A percentile compares a stretch with the other conserved stretches of the same genome.
Evolutionary conservation across 2,888 invertebrate species (phyloP).

Genomic region (Merodon equestris): DNA sequence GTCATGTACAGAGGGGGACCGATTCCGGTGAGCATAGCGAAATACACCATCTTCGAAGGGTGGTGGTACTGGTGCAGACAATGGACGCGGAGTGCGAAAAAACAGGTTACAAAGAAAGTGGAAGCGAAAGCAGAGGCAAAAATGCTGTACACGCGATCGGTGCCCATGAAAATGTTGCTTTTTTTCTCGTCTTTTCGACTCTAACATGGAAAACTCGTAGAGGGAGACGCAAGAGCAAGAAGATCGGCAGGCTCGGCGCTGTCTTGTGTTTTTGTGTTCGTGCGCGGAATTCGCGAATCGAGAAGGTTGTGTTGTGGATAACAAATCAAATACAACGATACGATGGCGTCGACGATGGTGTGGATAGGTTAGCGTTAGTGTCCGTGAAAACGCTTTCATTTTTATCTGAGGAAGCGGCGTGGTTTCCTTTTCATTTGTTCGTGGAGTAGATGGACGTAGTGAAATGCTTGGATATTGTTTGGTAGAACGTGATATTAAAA

Average conservation of each 20-base stretch:
- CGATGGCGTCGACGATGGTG: not conserved
- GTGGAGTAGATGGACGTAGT: too few relatives aligned
- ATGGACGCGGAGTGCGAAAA: constrained; percentile 31
- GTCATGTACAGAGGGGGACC: too few relatives aligned
- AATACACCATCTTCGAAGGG: not conserved
- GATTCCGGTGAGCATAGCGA: not conserved
- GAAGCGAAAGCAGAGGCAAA: constrained; percentile 67
- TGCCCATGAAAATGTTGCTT: constrained; percentile 61
- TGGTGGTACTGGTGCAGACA: constrained; percentile 23
- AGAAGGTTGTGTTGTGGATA: constrained; percentile 15
- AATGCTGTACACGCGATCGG: constrained; percentile 64
- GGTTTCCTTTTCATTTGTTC: constrained; percentile 55
- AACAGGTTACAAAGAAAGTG: constrained; percentile 67
- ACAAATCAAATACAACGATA: constrained; percentile 38
- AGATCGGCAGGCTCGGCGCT: constrained; percentile 18
- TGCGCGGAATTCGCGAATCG: constrained; percentile 27
- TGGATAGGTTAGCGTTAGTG: constrained; percentile 13
- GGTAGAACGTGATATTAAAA: too few relatives aligned
- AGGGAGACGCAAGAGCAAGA: not conserved
- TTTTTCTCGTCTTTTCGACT: constrained; percentile 1
- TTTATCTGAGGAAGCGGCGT: constrained; percentile 46
- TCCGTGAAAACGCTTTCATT: constrained; percentile 66
- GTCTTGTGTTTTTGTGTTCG: constrained; percentile 16
- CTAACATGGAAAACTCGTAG: constrained; percentile 26
- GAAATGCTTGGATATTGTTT: too few relatives aligned